A percentile compares a stretch with the other conserved stretches of the same genome.
phyloP scores from a whole-genome alignment of 2,113 vertebrate genomes.

The Origma solitaria region DNA sequence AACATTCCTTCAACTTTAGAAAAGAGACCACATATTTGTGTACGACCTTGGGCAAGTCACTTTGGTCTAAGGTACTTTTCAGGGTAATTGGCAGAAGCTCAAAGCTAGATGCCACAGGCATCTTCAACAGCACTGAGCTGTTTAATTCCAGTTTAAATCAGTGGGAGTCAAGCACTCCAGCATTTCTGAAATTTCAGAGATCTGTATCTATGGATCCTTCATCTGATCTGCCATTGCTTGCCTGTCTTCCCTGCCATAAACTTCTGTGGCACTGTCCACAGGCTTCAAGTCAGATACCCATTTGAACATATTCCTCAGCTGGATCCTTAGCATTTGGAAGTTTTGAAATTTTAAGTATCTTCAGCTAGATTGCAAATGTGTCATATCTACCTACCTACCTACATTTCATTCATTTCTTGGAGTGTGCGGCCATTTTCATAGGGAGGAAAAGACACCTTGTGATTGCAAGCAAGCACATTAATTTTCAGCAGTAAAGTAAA shows the following conservation, averaged over 20 bases:
- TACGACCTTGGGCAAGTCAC: neutral
- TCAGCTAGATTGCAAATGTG: neutral
- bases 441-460: neutral
- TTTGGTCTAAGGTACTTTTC: neutral
- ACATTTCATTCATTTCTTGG: neutral
- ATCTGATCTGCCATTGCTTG: neutral
- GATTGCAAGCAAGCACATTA: neutral
- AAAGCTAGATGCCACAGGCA: neutral
- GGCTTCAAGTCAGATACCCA: neutral
- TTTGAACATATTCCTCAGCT: neutral
- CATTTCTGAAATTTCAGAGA: neutral
- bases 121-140: neutral
- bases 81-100: neutral
- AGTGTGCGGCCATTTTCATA: neutral
- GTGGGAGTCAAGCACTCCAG: neutral
- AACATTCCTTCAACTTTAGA: neutral
- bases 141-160: neutral
- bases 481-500: neutral
- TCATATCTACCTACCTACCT: neutral
- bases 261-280: neutral
- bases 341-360: neutral
- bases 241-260: neutral
- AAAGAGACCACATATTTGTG: neutral
- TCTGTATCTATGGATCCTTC: neutral
- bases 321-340: neutral